Base-by-base conservation (phyloP, 2,797 vertebrate genomes). In the Prunella strophiata region DNA sequence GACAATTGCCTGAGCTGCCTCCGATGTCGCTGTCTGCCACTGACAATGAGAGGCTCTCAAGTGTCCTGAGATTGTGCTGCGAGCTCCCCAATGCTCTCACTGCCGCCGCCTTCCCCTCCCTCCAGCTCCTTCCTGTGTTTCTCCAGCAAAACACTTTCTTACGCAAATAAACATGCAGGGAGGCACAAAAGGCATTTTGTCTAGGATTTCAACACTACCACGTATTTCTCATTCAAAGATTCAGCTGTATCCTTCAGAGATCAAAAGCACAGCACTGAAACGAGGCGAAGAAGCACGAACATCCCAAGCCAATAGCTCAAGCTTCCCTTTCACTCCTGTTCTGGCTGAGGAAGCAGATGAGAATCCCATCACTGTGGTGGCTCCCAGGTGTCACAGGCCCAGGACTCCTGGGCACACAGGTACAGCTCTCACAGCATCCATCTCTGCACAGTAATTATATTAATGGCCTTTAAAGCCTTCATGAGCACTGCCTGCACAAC, bases 101-200 rank as follows among this genome's bases (percentile, higher is more conserved):
- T 67, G 40, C 94, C 9, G 9, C 92, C 52, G 57, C 30, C 2
- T 92, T 71, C 89, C 87, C 81, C 75, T 95, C 93, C 88, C 86
- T 92, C 1, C 2, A 92, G 91, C 81, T 93, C 72, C 84, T 91
- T 63, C 65, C 65, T 6, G 1, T 93, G 84, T 96, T 96, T 91
- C 95, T 93, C 92, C 85, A 91, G 92, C 76, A 91, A 85, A 93
- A 83, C 72, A 32, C 85, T 77, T 84, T 51, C 76, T 89, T 66
- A 88, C 29, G 6, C 94, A 97, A 92, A 96, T 71, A 96, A 95
- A 94, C 91, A 78, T 4, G 36, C 92, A 81, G 92, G 91, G 87
- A 93, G 51, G 73, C 87, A 91, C 93, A 95, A 92, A 94, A 89
- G 72, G 87, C 91, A 77, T 91, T 92, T 96, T 93, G 81, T 89